Evolutionary conservation across 2,113 vertebrate genomes (phyloP).

Genomic region (Microcebus jonahi): DNA sequence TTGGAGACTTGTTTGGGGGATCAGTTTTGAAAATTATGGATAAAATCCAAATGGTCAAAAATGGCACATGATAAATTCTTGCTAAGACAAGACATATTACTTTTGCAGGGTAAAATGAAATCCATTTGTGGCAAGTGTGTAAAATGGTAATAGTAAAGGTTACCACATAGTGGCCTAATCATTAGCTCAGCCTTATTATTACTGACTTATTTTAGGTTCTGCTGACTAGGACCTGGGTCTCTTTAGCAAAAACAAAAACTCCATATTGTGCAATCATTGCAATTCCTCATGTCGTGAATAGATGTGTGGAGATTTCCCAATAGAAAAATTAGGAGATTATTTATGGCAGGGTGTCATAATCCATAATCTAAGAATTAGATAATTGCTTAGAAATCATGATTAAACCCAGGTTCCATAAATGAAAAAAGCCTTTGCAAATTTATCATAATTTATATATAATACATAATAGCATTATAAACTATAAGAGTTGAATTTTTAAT

Average conservation of each 20-base stretch:
- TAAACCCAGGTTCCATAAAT: not conserved
- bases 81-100: not conserved
- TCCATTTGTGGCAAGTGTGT: not conserved
- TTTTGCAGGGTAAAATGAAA: not conserved
- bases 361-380: not conserved
- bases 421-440: not conserved
- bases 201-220: not conserved
- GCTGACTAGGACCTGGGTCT: not conserved
- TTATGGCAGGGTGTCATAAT: not conserved
- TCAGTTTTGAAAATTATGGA: not conserved
- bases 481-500: not conserved
- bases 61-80: not conserved
- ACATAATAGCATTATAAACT: not conserved
- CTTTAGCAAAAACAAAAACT: not conserved
- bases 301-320: not conserved
- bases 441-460: not conserved
- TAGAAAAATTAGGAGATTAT: not conserved
- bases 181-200: not conserved
- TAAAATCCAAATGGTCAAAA: not conserved
- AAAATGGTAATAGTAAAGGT: not conserved
- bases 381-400: not conserved
- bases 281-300: not conserved
- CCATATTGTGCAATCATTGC: not conserved
- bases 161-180: not conserved
- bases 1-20: not conserved